Conservation (phyloP, 1,140 invertebrate species). For the Fopius arisanus region DNA sequence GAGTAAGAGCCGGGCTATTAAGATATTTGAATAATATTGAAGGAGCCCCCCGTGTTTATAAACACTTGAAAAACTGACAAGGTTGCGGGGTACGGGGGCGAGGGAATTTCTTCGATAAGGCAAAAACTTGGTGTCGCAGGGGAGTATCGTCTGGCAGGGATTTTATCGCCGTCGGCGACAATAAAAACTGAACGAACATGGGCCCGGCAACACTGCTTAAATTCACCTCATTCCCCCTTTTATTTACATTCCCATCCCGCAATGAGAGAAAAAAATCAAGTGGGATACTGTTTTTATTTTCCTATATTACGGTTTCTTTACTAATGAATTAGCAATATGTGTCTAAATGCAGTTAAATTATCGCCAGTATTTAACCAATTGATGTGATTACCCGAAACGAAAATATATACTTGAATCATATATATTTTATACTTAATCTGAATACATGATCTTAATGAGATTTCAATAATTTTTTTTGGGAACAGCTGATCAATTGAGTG, state of each 20-base stretch:
- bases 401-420: no score
- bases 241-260: not conserved
- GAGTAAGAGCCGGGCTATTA: slow-evolving; percentile 40
- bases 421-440: no score
- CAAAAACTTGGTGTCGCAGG: slow-evolving; percentile 22
- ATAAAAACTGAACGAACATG: slow-evolving; percentile 37
- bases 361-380: no score
- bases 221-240: slow-evolving; percentile 5
- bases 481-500: no score
- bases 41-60: not conserved
- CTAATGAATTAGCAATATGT: no score
- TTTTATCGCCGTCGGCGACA: slow-evolving; percentile 42
- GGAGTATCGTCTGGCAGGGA: slow-evolving; percentile 34
- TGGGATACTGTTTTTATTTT: no score
- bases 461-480: no score
- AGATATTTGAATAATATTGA: slow-evolving; percentile 52
- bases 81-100: not conserved
- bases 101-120: slow-evolving; percentile 18
- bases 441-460: no score
- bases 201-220: not conserved
- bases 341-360: no score
- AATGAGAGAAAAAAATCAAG: no score
- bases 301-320: no score
- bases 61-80: slow-evolving; percentile 27
- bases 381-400: no score